A percentile compares a stretch with the other conserved stretches of the same genome.
phyloP scores from a whole-genome alignment of 2,113 vertebrate genomes.

The Neodon shergylaensis region DNA sequence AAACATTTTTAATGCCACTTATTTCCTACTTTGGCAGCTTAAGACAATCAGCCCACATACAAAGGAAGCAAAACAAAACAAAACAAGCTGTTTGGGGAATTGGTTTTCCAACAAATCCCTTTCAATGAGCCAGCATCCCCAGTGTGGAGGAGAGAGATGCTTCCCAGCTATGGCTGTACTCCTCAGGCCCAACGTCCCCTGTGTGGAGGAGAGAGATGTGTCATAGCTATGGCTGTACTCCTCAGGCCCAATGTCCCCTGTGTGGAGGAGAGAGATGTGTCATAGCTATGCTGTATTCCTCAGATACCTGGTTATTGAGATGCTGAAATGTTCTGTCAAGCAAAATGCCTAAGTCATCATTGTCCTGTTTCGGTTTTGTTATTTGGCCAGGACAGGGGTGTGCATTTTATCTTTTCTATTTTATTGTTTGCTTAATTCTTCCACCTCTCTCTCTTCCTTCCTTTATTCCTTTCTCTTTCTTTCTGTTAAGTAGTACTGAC shows the following conservation, averaged over 20 bases:
- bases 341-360: not conserved
- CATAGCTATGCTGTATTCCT: not conserved
- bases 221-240: not conserved
- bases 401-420: not conserved
- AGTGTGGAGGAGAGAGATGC: not conserved
- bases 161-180: not conserved
- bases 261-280: not conserved
- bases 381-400: not conserved
- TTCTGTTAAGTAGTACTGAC: too few relatives aligned
- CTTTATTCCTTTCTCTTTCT: too few relatives aligned
- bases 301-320: not conserved
- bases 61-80: constrained; percentile 73
- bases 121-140: not conserved
- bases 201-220: not conserved
- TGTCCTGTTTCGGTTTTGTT: not conserved
- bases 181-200: not conserved
- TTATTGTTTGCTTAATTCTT: not conserved
- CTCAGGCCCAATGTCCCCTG: not conserved
- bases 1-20: constrained; percentile 68
- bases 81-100: constrained; percentile 66
- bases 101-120: constrained; percentile 54
- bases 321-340: not conserved
- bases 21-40: constrained; percentile 69
- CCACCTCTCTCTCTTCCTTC: too few relatives aligned
- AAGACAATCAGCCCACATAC: constrained; percentile 71